These are phyloP conservation scores for Margaritifera margaritifera DNA, from an alignment of 2,888 invertebrate species.

Conservation along the genomic window DNA sequence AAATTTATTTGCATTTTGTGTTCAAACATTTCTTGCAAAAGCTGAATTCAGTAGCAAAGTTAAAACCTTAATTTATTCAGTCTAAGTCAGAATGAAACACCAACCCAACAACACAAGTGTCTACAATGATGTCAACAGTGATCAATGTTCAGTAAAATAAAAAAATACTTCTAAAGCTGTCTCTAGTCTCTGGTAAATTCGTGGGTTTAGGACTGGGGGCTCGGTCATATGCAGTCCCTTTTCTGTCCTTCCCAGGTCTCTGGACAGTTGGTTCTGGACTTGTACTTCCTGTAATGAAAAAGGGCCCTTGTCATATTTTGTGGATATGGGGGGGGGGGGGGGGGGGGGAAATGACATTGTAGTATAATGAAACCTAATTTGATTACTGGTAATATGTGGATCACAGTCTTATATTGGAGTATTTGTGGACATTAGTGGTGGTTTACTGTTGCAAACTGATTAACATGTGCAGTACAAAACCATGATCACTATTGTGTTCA, in stretches of 20 bases:
- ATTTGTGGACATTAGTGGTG: too few species aligned
- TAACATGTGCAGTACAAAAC: too few species aligned
- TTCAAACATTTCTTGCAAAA: too few species aligned
- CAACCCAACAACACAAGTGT: not conserved
- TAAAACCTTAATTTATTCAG: not conserved
- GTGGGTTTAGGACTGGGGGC: conserved; percentile 37
- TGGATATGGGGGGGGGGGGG: too few species aligned
- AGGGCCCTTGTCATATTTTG: not conserved
- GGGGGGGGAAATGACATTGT: too few species aligned
- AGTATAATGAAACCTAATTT: too few species aligned
- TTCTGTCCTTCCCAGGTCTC: conserved; percentile 39
- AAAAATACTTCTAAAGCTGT: conserved; percentile 35
- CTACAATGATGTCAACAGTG: not conserved
- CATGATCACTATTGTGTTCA: too few species aligned
- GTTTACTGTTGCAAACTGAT: too few species aligned
- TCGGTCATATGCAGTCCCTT: conserved; percentile 42
- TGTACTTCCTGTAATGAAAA: conserved; percentile 1
- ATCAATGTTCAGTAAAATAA: not conserved
- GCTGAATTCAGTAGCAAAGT: not conserved
- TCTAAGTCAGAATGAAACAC: not conserved
- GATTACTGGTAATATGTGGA: too few species aligned
- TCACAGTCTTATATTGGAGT: too few species aligned
- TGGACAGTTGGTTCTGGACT: conserved; percentile 37
- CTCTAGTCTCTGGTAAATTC: conserved; percentile 20
- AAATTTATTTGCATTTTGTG: too few species aligned